Evolutionary conservation across 1,140 invertebrate genomes (phyloP).

Genomic region (Dinoponera quadriceps): DNA sequence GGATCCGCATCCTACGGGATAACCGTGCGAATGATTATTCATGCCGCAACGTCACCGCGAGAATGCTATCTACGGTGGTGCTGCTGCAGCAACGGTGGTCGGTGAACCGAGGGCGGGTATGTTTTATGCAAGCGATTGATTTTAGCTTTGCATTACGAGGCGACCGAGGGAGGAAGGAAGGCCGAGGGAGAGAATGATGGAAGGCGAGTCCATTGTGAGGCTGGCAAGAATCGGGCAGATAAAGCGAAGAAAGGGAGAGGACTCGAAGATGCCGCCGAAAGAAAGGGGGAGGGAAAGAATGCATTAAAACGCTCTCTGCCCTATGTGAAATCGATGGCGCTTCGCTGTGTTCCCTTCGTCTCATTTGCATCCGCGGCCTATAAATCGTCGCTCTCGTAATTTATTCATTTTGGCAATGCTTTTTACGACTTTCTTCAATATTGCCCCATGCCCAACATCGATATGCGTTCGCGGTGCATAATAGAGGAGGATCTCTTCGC

Average conservation of each 20-base stretch:
- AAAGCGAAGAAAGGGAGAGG: slow-evolving; percentile 4
- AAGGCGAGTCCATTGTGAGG: slow-evolving; percentile 40
- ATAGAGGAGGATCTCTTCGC: background rate
- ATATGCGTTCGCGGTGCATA: background rate
- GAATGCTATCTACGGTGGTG: slow-evolving; percentile 60
- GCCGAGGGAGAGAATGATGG: background rate
- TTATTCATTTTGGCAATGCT: background rate
- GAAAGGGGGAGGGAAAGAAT: background rate
- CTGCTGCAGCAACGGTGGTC: slow-evolving; percentile 27
- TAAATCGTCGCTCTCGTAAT: background rate
- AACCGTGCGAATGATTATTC: slow-evolving; percentile 71
- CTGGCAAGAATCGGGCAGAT: slow-evolving; percentile 12
- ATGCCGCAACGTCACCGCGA: slow-evolving; percentile 64
- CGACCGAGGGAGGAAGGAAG: slow-evolving; percentile 14
- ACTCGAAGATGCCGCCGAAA: background rate
- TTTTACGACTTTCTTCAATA: background rate
- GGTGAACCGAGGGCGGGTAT: slow-evolving; percentile 53
- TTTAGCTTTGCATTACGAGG: slow-evolving; percentile 62
- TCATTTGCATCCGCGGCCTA: background rate
- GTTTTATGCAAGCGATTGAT: slow-evolving; percentile 74
- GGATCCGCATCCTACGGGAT: slow-evolving; percentile 56
- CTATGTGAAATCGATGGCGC: background rate
- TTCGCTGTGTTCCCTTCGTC: background rate
- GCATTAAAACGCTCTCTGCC: background rate
- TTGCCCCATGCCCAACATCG: background rate